phyloP scores from a whole-genome alignment of 2,888 invertebrate species.

The Pammene fasciana region DNA sequence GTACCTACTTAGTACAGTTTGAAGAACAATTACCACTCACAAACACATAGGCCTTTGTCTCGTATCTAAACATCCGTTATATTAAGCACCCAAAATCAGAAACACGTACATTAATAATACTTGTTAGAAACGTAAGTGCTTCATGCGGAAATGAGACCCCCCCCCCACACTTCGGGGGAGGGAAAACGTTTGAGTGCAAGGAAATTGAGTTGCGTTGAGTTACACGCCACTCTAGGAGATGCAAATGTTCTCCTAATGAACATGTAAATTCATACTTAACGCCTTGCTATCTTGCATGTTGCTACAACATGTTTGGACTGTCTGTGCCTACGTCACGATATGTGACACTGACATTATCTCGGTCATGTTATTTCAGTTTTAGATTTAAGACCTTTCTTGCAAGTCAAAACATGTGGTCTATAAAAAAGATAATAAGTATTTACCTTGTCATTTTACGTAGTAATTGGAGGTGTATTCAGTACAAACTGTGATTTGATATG shows the following conservation, averaged over 20 bases:
- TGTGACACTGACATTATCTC: slow-evolving; percentile 26
- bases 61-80: no score
- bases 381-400: neutral
- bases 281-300: slow-evolving; percentile 39
- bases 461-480: no score
- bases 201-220: slow-evolving; percentile 64
- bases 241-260: slow-evolving; percentile 53
- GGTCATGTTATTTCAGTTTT: neutral
- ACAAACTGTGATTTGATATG: no score
- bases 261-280: slow-evolving; percentile 50
- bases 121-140: slow-evolving; percentile 48
- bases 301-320: slow-evolving; percentile 17
- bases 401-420: neutral
- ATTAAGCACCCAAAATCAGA: slow-evolving; percentile 13
- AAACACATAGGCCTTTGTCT: no score
- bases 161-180: slow-evolving; percentile 42
- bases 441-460: no score
- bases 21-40: no score
- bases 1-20: no score
- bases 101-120: slow-evolving; percentile 25
- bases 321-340: neutral
- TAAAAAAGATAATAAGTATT: no score
- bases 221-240: slow-evolving; percentile 49
- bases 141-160: slow-evolving; percentile 62
- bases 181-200: slow-evolving; percentile 62